A percentile compares a stretch with the other conserved stretches of the same genome.
These are phyloP conservation scores for Nomada fabriciana DNA, from an alignment of 2,888 invertebrate genomes.

Conservation along the genomic window DNA sequence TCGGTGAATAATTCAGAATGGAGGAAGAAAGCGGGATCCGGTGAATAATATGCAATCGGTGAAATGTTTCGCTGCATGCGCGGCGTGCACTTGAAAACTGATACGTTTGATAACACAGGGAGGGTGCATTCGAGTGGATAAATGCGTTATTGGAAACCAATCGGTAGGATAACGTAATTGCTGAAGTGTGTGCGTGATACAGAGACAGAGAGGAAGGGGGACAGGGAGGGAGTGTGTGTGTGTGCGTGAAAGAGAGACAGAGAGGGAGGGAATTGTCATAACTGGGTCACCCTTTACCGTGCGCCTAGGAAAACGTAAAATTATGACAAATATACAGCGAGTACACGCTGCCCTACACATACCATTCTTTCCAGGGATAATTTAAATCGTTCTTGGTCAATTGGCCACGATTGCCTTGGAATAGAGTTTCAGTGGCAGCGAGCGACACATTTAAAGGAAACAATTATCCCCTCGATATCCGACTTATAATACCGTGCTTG, in stretches of 20 bases:
- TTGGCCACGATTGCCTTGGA: conserved; percentile 1
- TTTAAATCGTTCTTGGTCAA: conserved; percentile 24
- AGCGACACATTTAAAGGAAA: conserved; percentile 3
- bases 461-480: conserved; percentile 30
- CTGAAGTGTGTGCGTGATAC: conserved; percentile 57
- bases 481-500: background rate
- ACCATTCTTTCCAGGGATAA: conserved; percentile 3
- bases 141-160: conserved; percentile 72
- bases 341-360: background rate
- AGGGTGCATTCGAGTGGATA: conserved; percentile 66
- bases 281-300: conserved; percentile 25
- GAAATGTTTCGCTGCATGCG: conserved; percentile 52
- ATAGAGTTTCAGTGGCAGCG: conserved; percentile 6
- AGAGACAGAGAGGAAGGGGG: background rate
- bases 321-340: conserved; percentile 19
- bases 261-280: conserved; percentile 34
- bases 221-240: conserved; percentile 23
- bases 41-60: conserved; percentile 52
- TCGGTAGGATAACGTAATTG: conserved; percentile 70
- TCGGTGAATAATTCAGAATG: conserved; percentile 38
- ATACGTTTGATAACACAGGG: conserved; percentile 70
- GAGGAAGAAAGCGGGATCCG: conserved; percentile 33
- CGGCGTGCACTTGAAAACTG: conserved; percentile 63
- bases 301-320: conserved; percentile 34
- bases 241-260: conserved; percentile 32